Conservation (phyloP, 2,888 invertebrate species). For the Caenorhabditis sp. region DNA sequence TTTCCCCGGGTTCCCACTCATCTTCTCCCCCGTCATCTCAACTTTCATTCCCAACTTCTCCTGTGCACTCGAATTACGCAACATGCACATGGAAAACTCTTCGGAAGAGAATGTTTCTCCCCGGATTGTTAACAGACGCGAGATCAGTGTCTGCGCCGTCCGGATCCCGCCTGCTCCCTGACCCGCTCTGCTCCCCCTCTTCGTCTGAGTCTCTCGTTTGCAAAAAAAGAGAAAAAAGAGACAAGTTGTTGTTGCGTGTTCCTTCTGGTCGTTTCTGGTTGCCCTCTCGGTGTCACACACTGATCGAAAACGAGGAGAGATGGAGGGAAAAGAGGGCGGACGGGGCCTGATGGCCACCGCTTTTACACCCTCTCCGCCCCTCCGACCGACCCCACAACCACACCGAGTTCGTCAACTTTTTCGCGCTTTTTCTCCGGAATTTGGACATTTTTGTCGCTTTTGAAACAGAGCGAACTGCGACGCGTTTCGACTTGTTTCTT, state of each 20-base stretch:
- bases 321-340: slow-evolving; percentile 2
- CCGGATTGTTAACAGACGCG: not conserved
- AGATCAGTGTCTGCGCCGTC: not conserved
- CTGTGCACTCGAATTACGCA: slow-evolving; percentile 9
- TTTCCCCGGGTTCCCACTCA: not conserved
- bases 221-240: not conserved
- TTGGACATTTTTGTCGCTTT: not conserved
- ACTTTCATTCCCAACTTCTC: slow-evolving; percentile 3
- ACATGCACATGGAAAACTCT: not conserved
- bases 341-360: slow-evolving; percentile 8
- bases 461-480: too few relatives aligned
- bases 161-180: not conserved
- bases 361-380: slow-evolving; percentile 5
- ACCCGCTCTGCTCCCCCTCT: not conserved
- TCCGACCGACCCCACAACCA: slow-evolving; percentile 1
- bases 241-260: slow-evolving; percentile 46
- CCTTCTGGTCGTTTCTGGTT: slow-evolving; percentile 28
- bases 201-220: not conserved
- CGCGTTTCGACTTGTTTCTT: too few relatives aligned
- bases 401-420: slow-evolving; percentile 12
- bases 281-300: slow-evolving; percentile 14
- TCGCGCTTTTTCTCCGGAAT: not conserved
- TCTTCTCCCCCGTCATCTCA: not conserved
- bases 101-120: not conserved
- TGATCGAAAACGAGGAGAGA: slow-evolving; percentile 4